Percentiles rank a stretch among this genome's conserved stretches.
Conservation (phyloP, 2,113 vertebrate species). For the Mus musculus region GRCm39 chr11:33725001-33725500, state of each 20-base stretch:
- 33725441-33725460: background rate
- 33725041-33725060: background rate
- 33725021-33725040: background rate
- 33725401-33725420: background rate
- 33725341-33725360: background rate
- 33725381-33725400: background rate
- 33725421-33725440: background rate
- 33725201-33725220: background rate
- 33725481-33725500: background rate
- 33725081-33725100: background rate
- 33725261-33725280: background rate
- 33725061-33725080: background rate
- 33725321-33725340: background rate
- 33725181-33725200: background rate
- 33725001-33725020: background rate
- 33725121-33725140: background rate
- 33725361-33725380: background rate
- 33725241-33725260: slow-evolving; percentile 2
- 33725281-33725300: background rate
- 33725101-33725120: background rate
- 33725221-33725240: background rate
- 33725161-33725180: background rate
- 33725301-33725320: background rate
- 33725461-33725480: background rate
- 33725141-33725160: background rate